Conservation (phyloP, 2,113 vertebrate genomes). For the Lates calcarifer region DNA sequence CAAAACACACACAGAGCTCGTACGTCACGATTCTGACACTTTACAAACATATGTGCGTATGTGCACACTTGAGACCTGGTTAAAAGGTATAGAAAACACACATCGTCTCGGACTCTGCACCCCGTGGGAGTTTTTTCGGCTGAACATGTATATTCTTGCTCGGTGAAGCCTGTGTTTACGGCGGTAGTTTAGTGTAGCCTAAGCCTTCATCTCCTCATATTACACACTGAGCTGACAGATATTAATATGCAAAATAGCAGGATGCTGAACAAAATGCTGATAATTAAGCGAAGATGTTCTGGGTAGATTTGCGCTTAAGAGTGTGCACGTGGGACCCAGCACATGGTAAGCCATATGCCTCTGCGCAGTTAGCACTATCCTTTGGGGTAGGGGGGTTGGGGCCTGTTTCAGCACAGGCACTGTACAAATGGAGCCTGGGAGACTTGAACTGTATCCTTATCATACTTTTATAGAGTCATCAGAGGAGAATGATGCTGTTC, state of each 20-base stretch:
- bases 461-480: slow-evolving; percentile 69
- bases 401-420: slow-evolving; percentile 61
- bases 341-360: slow-evolving; percentile 90
- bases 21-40: slow-evolving; percentile 41
- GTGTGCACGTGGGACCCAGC: slow-evolving; percentile 85
- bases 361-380: slow-evolving; percentile 78
- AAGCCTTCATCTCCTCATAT: slow-evolving; percentile 73
- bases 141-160: slow-evolving; percentile 38
- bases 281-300: slow-evolving; percentile 89
- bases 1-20: slow-evolving; percentile 8
- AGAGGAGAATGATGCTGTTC: slow-evolving; percentile 19
- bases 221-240: slow-evolving; percentile 80
- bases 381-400: slow-evolving; percentile 73
- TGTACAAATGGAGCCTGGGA: slow-evolving; percentile 69
- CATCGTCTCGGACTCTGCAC: slow-evolving; percentile 51
- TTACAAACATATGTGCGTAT: slow-evolving; percentile 38
- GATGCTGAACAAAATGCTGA: slow-evolving; percentile 88
- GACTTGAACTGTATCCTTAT: slow-evolving; percentile 71
- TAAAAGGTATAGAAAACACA: slow-evolving; percentile 62
- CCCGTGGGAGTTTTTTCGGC: slow-evolving; percentile 44
- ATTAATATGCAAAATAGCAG: slow-evolving; percentile 87
- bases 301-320: slow-evolving; percentile 85
- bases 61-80: slow-evolving; percentile 58
- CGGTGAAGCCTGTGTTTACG: slow-evolving; percentile 64
- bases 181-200: slow-evolving; percentile 64